Evolutionary conservation across 2,888 invertebrate genomes (phyloP).

Genomic region (Cheilosia grossa): DNA sequence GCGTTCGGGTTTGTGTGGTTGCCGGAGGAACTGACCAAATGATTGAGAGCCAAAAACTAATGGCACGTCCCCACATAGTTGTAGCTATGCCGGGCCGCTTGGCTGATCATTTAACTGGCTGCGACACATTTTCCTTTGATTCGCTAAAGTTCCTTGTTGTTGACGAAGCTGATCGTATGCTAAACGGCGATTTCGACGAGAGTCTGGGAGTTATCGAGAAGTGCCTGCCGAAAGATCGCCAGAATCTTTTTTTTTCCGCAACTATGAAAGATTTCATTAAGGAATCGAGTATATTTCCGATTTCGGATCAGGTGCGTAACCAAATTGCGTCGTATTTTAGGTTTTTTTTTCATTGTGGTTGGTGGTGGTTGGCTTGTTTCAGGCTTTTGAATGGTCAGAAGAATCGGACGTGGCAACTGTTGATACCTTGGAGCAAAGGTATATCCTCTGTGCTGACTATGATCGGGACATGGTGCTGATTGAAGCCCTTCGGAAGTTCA

Average conservation of each 20-base stretch:
- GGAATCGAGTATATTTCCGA: conserved; percentile 86
- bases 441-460: conserved; percentile 95
- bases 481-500: conserved; percentile 90
- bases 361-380: conserved; percentile 15
- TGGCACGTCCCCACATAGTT: conserved; percentile 95
- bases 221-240: conserved; percentile 90
- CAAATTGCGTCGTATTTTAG: background rate
- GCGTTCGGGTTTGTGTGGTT: conserved; percentile 92
- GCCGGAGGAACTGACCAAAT: conserved; percentile 98
- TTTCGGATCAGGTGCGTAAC: conserved; percentile 86
- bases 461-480: conserved; percentile 97
- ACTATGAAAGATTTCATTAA: conserved; percentile 94
- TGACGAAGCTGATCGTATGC: conserved; percentile 95
- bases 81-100: conserved; percentile 98
- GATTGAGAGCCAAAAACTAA: conserved; percentile 92
- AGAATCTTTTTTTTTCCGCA: conserved; percentile 96
- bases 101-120: conserved; percentile 95
- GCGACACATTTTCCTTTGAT: conserved; percentile 91
- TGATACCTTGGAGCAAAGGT: conserved; percentile 94
- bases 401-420: conserved; percentile 91
- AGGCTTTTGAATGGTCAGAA: conserved; percentile 87
- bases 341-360: background rate
- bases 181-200: conserved; percentile 91
- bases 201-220: conserved; percentile 92
- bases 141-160: conserved; percentile 94